These are phyloP conservation scores for Solea solea DNA, from an alignment of 2,113 vertebrate species.

Conservation along the genomic window DNA sequence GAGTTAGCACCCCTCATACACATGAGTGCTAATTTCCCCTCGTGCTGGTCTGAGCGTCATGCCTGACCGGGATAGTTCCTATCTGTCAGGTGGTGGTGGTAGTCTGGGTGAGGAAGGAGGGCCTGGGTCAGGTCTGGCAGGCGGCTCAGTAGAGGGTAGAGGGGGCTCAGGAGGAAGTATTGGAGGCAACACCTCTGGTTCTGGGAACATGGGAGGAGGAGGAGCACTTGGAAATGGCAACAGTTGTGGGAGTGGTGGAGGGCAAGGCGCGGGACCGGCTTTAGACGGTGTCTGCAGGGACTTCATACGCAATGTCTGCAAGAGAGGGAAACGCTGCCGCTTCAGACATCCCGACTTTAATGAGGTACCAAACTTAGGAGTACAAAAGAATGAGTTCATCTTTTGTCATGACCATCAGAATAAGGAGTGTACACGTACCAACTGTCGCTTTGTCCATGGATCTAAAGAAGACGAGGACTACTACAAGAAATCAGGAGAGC, in stretches of 20 bases:
- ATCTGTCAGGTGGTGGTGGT: conserved; percentile 82
- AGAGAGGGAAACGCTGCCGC: conserved; percentile 95
- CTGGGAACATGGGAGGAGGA: conserved; percentile 78
- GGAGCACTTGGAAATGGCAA: conserved; percentile 81
- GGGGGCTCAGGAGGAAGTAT: conserved; percentile 70
- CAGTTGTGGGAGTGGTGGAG: conserved; percentile 79
- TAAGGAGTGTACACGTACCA: conserved; percentile 93
- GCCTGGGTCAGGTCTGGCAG: conserved; percentile 70
- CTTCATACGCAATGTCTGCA: conserved; percentile 96
- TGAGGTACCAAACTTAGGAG: conserved; percentile 93
- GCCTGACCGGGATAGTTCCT: conserved; percentile 91
- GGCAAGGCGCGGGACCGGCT: conserved; percentile 69
- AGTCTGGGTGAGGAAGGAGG: conserved; percentile 78
- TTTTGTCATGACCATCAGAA: conserved; percentile 99
- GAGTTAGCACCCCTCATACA: conserved; percentile 54
- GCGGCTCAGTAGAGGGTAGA: conserved; percentile 67
- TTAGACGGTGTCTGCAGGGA: conserved; percentile 92
- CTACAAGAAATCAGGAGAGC: conserved; percentile 94
- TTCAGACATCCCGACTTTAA: conserved; percentile 94
- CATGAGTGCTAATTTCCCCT: conserved; percentile 78
- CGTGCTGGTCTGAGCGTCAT: conserved; percentile 82
- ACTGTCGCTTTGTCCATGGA: conserved; percentile 95
- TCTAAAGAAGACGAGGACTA: conserved; percentile 97
- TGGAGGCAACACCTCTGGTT: conserved; percentile 57
- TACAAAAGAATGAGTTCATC: conserved; percentile 97